Evolutionary conservation across 2,113 vertebrate species (phyloP).

Genomic region (Stomatorhinus ivindoensis): DNA sequence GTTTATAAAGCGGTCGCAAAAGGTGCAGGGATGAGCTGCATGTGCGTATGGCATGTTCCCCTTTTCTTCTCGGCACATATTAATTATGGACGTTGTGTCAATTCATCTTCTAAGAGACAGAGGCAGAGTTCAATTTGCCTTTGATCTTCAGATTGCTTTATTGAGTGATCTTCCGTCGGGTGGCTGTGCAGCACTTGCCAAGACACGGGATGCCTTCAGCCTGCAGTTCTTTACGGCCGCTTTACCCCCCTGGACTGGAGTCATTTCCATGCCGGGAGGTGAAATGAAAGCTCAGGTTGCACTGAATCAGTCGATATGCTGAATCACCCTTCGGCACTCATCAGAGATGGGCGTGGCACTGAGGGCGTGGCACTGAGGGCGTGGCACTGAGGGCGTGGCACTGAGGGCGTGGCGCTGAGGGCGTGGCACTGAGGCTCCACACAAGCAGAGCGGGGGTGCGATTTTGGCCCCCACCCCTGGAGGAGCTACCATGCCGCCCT

Average conservation of each 20-base stretch:
- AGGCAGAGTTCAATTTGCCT: constrained; percentile 39
- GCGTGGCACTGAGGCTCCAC: neutral
- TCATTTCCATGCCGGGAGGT: constrained; percentile 8
- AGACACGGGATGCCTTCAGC: constrained; percentile 28
- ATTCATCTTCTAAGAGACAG: constrained; percentile 41
- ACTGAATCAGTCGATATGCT: constrained; percentile 12
- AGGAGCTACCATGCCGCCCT: neutral
- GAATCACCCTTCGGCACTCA: neutral
- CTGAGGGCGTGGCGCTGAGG: too few species aligned
- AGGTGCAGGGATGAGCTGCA: neutral
- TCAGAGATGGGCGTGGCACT: neutral
- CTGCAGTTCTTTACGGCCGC: constrained; percentile 42
- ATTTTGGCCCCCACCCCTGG: neutral
- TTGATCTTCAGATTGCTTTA: constrained; percentile 37
- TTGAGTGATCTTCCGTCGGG: constrained; percentile 31
- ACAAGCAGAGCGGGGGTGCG: neutral
- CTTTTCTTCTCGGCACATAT: constrained; percentile 11
- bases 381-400: too few species aligned
- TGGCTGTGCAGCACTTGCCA: constrained; percentile 39
- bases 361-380: too few species aligned
- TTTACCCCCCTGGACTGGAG: neutral
- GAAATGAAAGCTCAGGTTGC: constrained; percentile 4
- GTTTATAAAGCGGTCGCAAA: neutral
- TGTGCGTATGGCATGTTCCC: neutral
- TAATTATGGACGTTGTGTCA: constrained; percentile 40